These are phyloP conservation scores for Drosophila subpulchrella DNA, from an alignment of 1,140 invertebrate genomes.

Conservation along the genomic window DNA sequence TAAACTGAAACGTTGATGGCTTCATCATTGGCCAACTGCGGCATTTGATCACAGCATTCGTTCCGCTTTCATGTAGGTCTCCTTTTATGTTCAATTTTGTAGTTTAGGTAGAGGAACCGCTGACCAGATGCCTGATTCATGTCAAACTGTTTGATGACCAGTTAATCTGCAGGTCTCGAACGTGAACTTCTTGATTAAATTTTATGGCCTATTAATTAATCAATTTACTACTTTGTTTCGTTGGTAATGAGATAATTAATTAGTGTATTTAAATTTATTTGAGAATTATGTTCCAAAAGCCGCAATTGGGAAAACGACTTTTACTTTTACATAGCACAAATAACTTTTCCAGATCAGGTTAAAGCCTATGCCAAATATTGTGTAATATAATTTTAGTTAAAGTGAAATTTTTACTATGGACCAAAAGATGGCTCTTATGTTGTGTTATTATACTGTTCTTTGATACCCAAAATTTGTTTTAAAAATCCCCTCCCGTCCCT, in stretches of 20 bases:
- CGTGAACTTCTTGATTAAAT: constrained; percentile 6
- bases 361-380: too few relatives aligned
- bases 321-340: too few relatives aligned
- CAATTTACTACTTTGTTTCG: background rate
- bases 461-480: too few relatives aligned
- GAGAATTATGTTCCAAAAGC: too few relatives aligned
- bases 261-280: background rate
- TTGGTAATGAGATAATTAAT: background rate
- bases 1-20: constrained; percentile 77
- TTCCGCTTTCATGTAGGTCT: constrained; percentile 69
- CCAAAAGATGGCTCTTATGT: too few relatives aligned
- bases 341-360: too few relatives aligned
- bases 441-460: too few relatives aligned
- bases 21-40: constrained; percentile 60
- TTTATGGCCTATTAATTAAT: constrained; percentile 19
- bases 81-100: constrained; percentile 11
- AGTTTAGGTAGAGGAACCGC: constrained; percentile 17
- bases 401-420: too few relatives aligned
- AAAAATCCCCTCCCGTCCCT: too few relatives aligned
- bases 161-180: constrained; percentile 4
- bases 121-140: constrained; percentile 55
- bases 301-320: too few relatives aligned
- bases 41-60: constrained; percentile 75
- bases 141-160: constrained; percentile 48
- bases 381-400: too few relatives aligned